These are phyloP conservation scores for Ancistrus triradiatus DNA, from an alignment of 2,113 vertebrate species.

Conservation along the genomic window DNA sequence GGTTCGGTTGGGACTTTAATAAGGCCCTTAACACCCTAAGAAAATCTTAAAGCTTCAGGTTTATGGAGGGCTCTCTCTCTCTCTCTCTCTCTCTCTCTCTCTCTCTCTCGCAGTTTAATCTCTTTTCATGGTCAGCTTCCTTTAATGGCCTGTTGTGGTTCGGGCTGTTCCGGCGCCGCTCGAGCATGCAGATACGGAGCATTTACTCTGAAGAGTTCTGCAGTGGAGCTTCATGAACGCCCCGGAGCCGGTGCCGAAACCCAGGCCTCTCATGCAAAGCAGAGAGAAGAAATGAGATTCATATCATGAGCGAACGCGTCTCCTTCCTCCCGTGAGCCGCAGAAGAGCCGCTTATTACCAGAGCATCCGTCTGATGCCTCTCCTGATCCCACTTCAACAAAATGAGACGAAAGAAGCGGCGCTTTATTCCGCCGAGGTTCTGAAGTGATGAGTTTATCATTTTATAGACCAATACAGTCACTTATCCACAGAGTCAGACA, in stretches of 20 bases:
- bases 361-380: constrained; percentile 26
- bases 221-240: constrained; percentile 63
- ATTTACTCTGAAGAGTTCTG: constrained; percentile 63
- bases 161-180: constrained; percentile 51
- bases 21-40: too few relatives aligned
- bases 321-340: constrained; percentile 22
- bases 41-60: too few relatives aligned
- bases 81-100: constrained; percentile 48
- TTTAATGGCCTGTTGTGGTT: constrained; percentile 58
- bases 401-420: background rate
- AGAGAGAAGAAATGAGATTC: constrained; percentile 65
- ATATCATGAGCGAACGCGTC: constrained; percentile 57
- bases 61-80: background rate
- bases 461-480: constrained; percentile 16
- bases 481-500: background rate
- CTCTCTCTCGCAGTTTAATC: constrained; percentile 56
- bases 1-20: too few relatives aligned
- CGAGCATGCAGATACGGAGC: constrained; percentile 60
- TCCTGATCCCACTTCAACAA: constrained; percentile 21
- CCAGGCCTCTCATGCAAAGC: constrained; percentile 69
- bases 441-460: constrained; percentile 26
- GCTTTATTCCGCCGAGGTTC: constrained; percentile 14
- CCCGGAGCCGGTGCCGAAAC: constrained; percentile 68
- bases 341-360: constrained; percentile 31
- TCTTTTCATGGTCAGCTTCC: constrained; percentile 47